A percentile compares a stretch with the other conserved stretches of the same genome.
Conservation (phyloP, 2,888 invertebrate genomes). For the Agrilus biguttatus region DNA sequence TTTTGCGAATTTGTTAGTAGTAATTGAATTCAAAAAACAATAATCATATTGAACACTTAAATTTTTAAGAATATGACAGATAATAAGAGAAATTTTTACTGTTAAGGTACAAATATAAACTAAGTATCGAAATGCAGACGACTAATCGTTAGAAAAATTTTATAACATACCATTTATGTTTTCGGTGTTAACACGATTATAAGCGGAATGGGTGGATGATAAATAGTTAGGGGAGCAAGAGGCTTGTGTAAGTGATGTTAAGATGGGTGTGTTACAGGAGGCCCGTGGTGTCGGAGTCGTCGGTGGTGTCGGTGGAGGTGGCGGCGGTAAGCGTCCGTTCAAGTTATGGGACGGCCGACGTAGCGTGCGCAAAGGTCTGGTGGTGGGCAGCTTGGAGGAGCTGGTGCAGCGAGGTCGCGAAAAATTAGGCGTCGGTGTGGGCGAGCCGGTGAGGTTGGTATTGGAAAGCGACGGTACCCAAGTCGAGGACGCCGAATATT, state of each 20-base stretch:
- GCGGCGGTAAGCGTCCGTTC: constrained; percentile 79
- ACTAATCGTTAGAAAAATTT: too few relatives aligned
- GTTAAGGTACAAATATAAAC: too few relatives aligned
- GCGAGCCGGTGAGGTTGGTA: constrained; percentile 80
- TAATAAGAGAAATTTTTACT: too few relatives aligned
- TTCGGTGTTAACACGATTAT: not conserved
- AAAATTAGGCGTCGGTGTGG: constrained; percentile 74
- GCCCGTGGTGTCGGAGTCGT: constrained; percentile 38
- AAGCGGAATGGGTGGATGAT: constrained; percentile 6
- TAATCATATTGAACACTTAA: too few relatives aligned
- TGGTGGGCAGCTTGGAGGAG: constrained; percentile 84
- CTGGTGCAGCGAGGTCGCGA: constrained; percentile 57
- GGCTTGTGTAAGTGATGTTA: constrained; percentile 7
- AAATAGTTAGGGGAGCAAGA: constrained; percentile 5
- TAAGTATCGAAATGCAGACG: too few relatives aligned
- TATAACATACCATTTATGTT: not conserved
- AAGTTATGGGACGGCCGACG: constrained; percentile 94
- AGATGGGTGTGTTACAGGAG: constrained; percentile 49
- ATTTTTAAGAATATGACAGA: too few relatives aligned
- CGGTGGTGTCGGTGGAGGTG: too few relatives aligned
- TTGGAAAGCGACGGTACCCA: constrained; percentile 93
- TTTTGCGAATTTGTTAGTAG: too few relatives aligned
- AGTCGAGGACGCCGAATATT: constrained; percentile 93
- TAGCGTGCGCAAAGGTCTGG: constrained; percentile 84
- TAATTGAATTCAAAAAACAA: too few relatives aligned